Percentiles rank a stretch among this genome's conserved stretches.
Evolutionary conservation across 2,797 vertebrate genomes (phyloP).

Genomic region (Rachycentron canadum): DNA sequence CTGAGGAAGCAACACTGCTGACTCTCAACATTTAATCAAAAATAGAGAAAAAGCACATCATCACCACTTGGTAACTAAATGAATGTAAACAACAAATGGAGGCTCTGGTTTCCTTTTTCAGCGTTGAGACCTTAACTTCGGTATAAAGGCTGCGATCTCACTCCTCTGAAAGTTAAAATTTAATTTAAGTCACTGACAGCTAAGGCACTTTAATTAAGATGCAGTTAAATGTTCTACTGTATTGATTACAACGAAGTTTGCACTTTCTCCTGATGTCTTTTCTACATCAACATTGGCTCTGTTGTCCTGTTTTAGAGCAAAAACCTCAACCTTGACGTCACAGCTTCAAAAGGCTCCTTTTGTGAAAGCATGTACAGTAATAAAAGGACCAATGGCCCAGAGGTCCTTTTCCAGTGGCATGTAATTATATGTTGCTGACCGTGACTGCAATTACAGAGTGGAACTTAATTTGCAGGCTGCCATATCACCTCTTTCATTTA

Average conservation of each 20-base stretch:
- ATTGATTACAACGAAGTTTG: constrained; percentile 25
- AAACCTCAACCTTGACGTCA: constrained; percentile 39
- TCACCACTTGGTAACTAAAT: background rate
- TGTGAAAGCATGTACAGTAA: constrained; percentile 50
- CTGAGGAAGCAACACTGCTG: background rate
- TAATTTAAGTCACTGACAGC: constrained; percentile 1
- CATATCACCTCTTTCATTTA: constrained; percentile 57
- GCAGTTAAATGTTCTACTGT: background rate
- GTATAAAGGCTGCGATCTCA: background rate
- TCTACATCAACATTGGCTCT: constrained; percentile 14
- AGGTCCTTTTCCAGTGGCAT: constrained; percentile 48
- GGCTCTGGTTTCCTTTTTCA: background rate
- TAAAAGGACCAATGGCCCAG: constrained; percentile 58
- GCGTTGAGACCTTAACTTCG: background rate
- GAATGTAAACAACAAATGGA: background rate
- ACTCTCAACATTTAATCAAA: background rate
- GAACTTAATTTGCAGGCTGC: constrained; percentile 57
- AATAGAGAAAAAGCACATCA: background rate
- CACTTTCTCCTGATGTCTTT: constrained; percentile 23
- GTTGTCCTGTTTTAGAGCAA: constrained; percentile 45
- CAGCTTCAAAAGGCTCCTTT: constrained; percentile 23
- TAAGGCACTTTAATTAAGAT: constrained; percentile 20
- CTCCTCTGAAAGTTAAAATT: constrained; percentile 3
- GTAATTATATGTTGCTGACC: constrained; percentile 64
- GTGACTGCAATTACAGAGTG: constrained; percentile 39